Evolutionary conservation across 2,797 vertebrate genomes (phyloP), one percentile per base, ranked within the genome.

Genomic region (Sebastiscus albofasciatus): DNA sequence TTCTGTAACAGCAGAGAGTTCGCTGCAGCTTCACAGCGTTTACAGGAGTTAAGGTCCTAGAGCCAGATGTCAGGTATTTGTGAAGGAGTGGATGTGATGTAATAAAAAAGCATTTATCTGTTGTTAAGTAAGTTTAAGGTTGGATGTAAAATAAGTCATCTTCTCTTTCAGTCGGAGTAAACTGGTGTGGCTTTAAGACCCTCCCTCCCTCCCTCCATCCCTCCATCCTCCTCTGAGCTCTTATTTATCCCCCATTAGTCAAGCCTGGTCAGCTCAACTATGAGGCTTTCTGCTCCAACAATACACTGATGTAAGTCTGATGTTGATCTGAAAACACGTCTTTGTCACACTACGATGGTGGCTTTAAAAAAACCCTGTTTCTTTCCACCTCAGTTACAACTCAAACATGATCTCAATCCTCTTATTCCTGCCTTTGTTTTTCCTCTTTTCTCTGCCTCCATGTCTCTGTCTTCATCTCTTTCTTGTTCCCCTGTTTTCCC

Each of bases 221-320:
- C 81, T 59, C 59, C 42, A 46, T 46, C 60, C 76, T 77, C 65
- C 52, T 56, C 78, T 64, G 54, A 82, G 82, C 83, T 81, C 74
- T 65, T 78, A 83, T 88, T 91, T 89, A 79, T 87, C 72, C 75
- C 83, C 55, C 74, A 90, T 93, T 92, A 92, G 92, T 91, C 89
- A 90, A 66, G 89, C 52, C 79, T 83, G 80, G 31, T 92, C 82
- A 82, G 84, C 60, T 79, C 65, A 34, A 22, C 77, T 33, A 81
- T 20, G 24, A 55, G 69, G 81, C 84, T 81, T 90, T 91, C 76
- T 83, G 64, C 72, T 81, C 60, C 69, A 70, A 89, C 87, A 87
- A 91, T 72, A 33, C 73, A 34, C 77, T 16, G 27, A 85, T 82
- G 77, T 85, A 90, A 80, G 79, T 75, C 83, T 76, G 74, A 71